These are phyloP conservation scores for Dreissena polymorpha DNA, from an alignment of 1,140 invertebrate genomes.

Conservation along the genomic window DNA sequence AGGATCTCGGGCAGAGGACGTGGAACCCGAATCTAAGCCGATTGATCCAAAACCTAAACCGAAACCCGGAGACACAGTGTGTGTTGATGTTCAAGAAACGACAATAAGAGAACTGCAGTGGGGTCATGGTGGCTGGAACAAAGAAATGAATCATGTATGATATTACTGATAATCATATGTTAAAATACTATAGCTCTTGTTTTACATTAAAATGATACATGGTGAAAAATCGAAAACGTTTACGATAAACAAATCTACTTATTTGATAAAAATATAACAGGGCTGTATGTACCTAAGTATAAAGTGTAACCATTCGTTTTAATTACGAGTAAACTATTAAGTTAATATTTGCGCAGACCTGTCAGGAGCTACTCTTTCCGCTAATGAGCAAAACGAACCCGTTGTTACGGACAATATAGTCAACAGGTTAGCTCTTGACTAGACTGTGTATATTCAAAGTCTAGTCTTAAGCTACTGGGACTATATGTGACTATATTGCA, in stretches of 20 bases:
- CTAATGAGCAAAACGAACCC: too few species aligned
- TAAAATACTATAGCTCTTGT: neutral
- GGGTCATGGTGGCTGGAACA: conserved; percentile 59
- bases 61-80: conserved; percentile 53
- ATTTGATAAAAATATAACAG: neutral
- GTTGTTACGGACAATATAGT: too few species aligned
- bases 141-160: conserved; percentile 59
- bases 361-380: too few species aligned
- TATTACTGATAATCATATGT: neutral
- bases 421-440: too few species aligned
- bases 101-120: conserved; percentile 50
- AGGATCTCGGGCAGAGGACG: neutral
- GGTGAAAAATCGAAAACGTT: neutral
- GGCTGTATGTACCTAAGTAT: too few species aligned
- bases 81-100: conserved; percentile 41
- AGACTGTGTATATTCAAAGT: too few species aligned
- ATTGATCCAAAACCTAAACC: neutral
- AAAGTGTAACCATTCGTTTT: too few species aligned
- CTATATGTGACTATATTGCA: too few species aligned
- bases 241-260: neutral
- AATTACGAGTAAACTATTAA: too few species aligned
- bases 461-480: too few species aligned
- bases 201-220: neutral
- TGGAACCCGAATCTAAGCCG: neutral
- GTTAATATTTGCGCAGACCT: too few species aligned